Conservation (phyloP, 2,888 invertebrate genomes). For the Drosophila quinaria region DNA sequence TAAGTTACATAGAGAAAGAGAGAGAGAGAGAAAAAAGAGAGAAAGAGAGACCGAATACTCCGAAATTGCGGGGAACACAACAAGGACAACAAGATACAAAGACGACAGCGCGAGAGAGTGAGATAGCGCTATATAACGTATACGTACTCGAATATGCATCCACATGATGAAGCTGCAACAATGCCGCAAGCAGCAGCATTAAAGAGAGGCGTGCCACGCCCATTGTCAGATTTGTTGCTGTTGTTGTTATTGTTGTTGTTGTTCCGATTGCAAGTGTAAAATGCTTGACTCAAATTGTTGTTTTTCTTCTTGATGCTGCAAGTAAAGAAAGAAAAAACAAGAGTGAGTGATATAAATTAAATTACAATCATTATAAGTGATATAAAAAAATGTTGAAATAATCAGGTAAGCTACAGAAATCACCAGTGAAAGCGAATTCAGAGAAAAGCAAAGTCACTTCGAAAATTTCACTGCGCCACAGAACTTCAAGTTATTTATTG, state of each 20-base stretch:
- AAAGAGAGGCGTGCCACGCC: conserved; percentile 52
- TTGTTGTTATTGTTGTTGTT: not conserved
- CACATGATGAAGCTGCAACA: conserved; percentile 79
- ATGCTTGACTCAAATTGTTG: not conserved
- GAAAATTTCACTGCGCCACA: too few species aligned
- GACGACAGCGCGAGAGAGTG: not conserved
- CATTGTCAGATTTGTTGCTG: conserved; percentile 26
- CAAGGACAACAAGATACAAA: conserved; percentile 32
- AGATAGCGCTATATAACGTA: conserved; percentile 40
- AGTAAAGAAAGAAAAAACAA: conserved; percentile 18
- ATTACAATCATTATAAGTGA: too few species aligned
- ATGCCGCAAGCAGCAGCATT: conserved; percentile 47
- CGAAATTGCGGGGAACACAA: conserved; percentile 21
- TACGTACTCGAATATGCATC: conserved; percentile 85
- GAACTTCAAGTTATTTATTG: too few species aligned
- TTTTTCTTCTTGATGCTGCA: conserved; percentile 21
- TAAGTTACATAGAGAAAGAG: conserved; percentile 7
- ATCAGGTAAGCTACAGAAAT: too few species aligned
- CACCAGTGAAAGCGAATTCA: too few species aligned
- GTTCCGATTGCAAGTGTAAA: conserved; percentile 11
- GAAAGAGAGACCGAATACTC: conserved; percentile 24
- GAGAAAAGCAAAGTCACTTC: too few species aligned
- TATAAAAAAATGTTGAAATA: too few species aligned
- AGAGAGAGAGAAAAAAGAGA: conserved; percentile 3
- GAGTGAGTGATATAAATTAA: too few species aligned